Evolutionary conservation across 2,797 vertebrate genomes (phyloP), one percentile per base, ranked within the genome.

Genomic region (Cercopithecus mitis): DNA sequence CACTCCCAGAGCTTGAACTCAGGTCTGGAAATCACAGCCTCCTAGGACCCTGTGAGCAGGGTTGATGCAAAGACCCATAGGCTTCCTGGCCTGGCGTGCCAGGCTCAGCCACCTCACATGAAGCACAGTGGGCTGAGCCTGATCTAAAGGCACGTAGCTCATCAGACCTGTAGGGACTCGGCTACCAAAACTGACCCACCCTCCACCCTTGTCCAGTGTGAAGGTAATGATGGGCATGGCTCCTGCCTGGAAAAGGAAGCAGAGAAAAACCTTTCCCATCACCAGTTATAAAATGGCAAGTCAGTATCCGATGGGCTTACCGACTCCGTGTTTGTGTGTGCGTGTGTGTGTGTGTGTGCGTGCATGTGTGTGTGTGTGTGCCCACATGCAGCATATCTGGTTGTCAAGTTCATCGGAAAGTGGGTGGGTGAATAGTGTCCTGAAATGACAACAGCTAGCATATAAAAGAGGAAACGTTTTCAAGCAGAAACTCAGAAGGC

Each of bases 121-220:
- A 20, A 64, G 47, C 25, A 24, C 61, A 5, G 27, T 8, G 6
- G 4, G 7, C 30, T 0, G 25, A 7, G 30, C 10, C 11, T 39
- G 47, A 90, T 10, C 17, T 24, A 0, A 0, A 30, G 13, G n/a
- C 8, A 3, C 25, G 0, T 0, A 0, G 12, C 19, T 25, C 2
- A 3, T 61, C 67, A 45, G 17, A 15, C 25, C 39, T 4, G 5
- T 36, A 58, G 72, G 33, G 55, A 14, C 70, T 11, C 15, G 0
- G 0, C 67, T 75, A 41, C 24, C 33, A 0, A 87, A 88, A 41
- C 24, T 22, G 0, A 87, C 85, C 13, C 22, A 4, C n/a, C 20
- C 86, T 11, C 6, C 41, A 41, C 43, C 20, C 61, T 36, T 39
- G 6, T 5, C n/a, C 88, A 73, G 95, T 5, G 8, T 36, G 9